These are phyloP conservation scores for Furcula furcula DNA, from an alignment of 2,888 invertebrate genomes.

Conservation along the genomic window DNA sequence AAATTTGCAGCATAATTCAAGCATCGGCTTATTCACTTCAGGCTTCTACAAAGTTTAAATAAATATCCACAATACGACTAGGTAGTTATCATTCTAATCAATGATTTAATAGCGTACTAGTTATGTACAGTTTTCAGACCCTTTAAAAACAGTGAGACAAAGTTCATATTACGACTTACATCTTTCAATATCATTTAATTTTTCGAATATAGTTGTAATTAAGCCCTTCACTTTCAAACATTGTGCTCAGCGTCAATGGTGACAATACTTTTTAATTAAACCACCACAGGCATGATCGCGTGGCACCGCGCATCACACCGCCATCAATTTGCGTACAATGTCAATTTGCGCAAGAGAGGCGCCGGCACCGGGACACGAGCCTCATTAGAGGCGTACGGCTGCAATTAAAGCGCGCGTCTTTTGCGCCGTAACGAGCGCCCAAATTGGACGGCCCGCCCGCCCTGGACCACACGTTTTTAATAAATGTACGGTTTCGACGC, in stretches of 20 bases:
- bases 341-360: slow-evolving; percentile 70
- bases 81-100: no score
- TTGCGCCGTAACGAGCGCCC: slow-evolving; percentile 76
- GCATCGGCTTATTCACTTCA: no score
- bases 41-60: no score
- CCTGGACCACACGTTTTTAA: slow-evolving; percentile 61
- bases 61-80: no score
- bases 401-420: slow-evolving; percentile 79
- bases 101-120: no score
- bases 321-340: slow-evolving; percentile 75
- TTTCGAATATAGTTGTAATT: no score
- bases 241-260: neutral
- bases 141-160: no score
- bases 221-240: no score
- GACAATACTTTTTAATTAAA: slow-evolving; percentile 18
- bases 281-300: slow-evolving; percentile 35
- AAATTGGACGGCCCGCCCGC: slow-evolving; percentile 68
- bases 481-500: slow-evolving; percentile 50
- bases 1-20: no score
- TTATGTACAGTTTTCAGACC: no score
- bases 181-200: no score
- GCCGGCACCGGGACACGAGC: slow-evolving; percentile 60
- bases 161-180: no score
- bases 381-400: slow-evolving; percentile 77
- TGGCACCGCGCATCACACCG: slow-evolving; percentile 47